Conservation (phyloP, 2,888 invertebrate genomes). For the Polyploca ridens region DNA sequence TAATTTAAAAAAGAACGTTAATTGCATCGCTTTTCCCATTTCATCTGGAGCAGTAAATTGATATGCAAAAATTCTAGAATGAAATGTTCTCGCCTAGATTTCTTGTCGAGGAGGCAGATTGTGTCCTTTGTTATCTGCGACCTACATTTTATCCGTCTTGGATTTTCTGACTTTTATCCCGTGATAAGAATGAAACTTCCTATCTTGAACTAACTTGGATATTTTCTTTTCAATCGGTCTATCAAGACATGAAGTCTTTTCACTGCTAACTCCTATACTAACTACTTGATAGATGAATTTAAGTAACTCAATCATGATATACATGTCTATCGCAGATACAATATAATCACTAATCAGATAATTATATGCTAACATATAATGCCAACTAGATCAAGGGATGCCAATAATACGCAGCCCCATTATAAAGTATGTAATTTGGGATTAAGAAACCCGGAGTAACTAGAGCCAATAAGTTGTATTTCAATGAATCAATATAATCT, state of each 20-base stretch:
- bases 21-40: neutral
- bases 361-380: too few species aligned
- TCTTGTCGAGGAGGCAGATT: neutral
- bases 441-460: neutral
- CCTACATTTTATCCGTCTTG: constrained; percentile 9
- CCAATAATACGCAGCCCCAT: too few species aligned
- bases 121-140: constrained; percentile 7
- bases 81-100: neutral
- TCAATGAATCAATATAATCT: too few species aligned
- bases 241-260: too few species aligned
- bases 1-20: neutral
- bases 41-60: neutral
- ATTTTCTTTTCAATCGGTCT: neutral
- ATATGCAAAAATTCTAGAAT: constrained; percentile 3
- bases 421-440: neutral
- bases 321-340: too few species aligned
- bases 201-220: neutral
- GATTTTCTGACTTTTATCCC: neutral
- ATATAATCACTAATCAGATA: too few species aligned
- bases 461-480: neutral
- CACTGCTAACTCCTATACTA: too few species aligned
- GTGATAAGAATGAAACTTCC: neutral
- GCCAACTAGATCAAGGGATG: too few species aligned
- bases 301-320: too few species aligned
- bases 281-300: too few species aligned